These are phyloP conservation scores for Acanthosepion pharaonis DNA, from an alignment of 2,888 invertebrate genomes.

Conservation along the genomic window DNA sequence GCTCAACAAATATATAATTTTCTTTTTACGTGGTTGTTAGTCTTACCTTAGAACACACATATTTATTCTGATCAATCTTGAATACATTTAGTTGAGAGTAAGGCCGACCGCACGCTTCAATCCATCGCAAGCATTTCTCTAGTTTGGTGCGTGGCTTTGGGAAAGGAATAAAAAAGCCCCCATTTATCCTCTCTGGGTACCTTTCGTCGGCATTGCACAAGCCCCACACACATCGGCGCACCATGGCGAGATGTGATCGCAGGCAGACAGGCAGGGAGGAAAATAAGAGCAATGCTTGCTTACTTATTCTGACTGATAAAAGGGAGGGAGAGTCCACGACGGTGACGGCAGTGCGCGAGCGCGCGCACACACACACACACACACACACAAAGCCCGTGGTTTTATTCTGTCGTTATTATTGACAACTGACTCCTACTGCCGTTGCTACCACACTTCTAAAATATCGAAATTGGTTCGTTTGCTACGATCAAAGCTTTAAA, in stretches of 20 bases:
- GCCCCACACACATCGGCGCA: conserved; percentile 49
- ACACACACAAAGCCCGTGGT: not conserved
- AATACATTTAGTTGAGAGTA: conserved; percentile 52
- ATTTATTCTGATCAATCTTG: conserved; percentile 50
- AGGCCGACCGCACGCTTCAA: conserved; percentile 49
- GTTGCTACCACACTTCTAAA: not conserved
- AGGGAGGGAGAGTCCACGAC: not conserved
- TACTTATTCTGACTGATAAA: not conserved
- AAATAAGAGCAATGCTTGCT: not conserved
- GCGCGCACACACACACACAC: not conserved
- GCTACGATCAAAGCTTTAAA: too few species aligned
- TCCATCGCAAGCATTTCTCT: conserved; percentile 47
- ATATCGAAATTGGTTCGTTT: not conserved
- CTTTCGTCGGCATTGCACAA: conserved; percentile 49
- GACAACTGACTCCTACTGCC: not conserved
- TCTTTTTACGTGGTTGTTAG: not conserved
- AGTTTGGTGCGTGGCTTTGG: conserved; percentile 47
- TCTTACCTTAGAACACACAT: conserved; percentile 49
- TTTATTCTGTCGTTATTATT: too few species aligned
- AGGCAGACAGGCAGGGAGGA: not conserved
- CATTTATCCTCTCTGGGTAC: conserved; percentile 47
- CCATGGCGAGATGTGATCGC: conserved; percentile 47
- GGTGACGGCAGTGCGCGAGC: not conserved
- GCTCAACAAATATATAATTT: too few species aligned
- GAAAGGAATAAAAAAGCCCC: conserved; percentile 48